phyloP scores from a whole-genome alignment of 2,797 vertebrate species.

The Gambelia wislizenii region DNA sequence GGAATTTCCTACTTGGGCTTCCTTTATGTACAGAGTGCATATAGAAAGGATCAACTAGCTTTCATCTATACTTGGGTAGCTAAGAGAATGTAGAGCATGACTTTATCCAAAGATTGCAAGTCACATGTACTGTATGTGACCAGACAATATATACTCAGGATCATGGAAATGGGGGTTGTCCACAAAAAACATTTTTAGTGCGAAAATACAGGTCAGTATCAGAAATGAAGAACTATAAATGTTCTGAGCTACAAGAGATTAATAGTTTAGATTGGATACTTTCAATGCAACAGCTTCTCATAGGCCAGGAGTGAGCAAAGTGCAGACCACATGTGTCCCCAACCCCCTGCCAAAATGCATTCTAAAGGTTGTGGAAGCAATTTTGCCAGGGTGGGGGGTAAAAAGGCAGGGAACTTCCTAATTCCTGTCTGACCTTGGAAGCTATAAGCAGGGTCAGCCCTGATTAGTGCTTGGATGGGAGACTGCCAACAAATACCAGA shows the following conservation, averaged over 20 bases:
- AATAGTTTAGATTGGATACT: background rate
- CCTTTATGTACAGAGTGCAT: background rate
- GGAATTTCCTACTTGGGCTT: background rate
- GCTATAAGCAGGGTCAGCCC: too few relatives aligned
- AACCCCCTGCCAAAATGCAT: too few relatives aligned
- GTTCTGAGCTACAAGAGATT: background rate
- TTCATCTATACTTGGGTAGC: background rate
- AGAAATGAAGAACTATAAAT: background rate
- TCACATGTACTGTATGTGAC: background rate
- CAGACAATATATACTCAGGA: background rate
- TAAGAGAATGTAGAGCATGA: background rate
- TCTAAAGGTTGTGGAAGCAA: too few relatives aligned
- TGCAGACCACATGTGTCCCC: too few relatives aligned
- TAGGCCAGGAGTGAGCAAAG: too few relatives aligned
- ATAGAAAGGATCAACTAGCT: background rate
- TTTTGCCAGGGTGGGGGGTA: too few relatives aligned
- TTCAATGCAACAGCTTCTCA: too few relatives aligned
- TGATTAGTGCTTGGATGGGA: too few relatives aligned
- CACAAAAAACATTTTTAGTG: background rate
- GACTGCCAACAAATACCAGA: too few relatives aligned
- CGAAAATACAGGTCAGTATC: background rate
- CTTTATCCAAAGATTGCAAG: background rate
- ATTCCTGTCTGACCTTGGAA: too few relatives aligned
- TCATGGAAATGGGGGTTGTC: too few relatives aligned
- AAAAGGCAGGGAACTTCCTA: too few relatives aligned